Percentiles rank a stretch among this genome's conserved stretches.
Conservation (phyloP, 1,140 invertebrate genomes). For the Anadara kagoshimensis region DNA sequence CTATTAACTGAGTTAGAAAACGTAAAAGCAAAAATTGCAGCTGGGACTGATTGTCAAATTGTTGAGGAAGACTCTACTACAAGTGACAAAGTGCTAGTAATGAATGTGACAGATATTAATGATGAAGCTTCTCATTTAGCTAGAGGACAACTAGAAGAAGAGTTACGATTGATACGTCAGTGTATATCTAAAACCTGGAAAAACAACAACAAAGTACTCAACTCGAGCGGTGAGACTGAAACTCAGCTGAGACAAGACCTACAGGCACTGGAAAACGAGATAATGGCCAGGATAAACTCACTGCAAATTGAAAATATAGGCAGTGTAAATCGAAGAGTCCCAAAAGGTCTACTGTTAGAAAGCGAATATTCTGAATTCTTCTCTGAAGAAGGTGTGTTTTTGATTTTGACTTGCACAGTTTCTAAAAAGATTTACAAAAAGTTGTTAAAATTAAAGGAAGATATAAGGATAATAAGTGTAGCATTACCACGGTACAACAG, state of each 20-base stretch:
- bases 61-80: too few relatives aligned
- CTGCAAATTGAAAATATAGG: slow-evolving; percentile 8
- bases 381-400: slow-evolving; percentile 17
- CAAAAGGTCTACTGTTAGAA: slow-evolving; percentile 1
- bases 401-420: slow-evolving; percentile 8
- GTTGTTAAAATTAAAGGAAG: slow-evolving; percentile 7
- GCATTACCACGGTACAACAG: neutral
- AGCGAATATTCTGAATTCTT: slow-evolving; percentile 1
- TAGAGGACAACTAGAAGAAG: too few relatives aligned
- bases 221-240: too few relatives aligned
- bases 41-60: too few relatives aligned
- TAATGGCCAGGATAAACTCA: slow-evolving; percentile 9
- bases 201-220: too few relatives aligned
- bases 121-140: too few relatives aligned
- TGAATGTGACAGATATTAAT: too few relatives aligned
- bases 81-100: too few relatives aligned
- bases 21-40: too few relatives aligned
- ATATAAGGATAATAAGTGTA: slow-evolving; percentile 1
- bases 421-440: slow-evolving; percentile 16
- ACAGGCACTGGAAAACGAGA: slow-evolving; percentile 11
- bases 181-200: too few relatives aligned
- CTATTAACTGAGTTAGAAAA: too few relatives aligned
- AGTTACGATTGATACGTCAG: too few relatives aligned
- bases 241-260: slow-evolving; percentile 8
- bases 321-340: slow-evolving; percentile 8